Conservation (phyloP, 2,797 vertebrate genomes). For the Podarcis lilfordi region DNA sequence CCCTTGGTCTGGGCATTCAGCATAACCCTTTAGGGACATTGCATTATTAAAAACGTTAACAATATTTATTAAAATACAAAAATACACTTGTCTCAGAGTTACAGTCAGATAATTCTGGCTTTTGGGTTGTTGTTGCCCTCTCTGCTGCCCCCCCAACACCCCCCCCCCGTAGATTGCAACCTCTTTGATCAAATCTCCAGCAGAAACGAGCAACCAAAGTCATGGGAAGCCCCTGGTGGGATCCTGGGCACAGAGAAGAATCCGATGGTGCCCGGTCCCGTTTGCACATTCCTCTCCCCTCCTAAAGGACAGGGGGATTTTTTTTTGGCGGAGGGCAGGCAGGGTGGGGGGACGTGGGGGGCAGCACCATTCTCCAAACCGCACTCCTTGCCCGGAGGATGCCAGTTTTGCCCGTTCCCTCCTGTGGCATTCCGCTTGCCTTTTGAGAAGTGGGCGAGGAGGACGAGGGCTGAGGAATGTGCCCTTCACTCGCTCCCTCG, state of each 20-base stretch:
- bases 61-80: conserved; percentile 81
- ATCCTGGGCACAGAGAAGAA: conserved; percentile 52
- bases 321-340: too few relatives aligned
- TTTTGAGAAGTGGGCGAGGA: not conserved
- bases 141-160: conserved; percentile 32
- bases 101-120: conserved; percentile 67
- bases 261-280: not conserved
- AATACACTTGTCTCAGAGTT: conserved; percentile 75
- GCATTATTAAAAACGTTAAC: conserved; percentile 74
- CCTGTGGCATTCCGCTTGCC: conserved; percentile 3
- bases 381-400: not conserved
- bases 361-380: not conserved
- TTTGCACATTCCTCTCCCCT: not conserved
- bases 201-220: conserved; percentile 64
- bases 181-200: conserved; percentile 37
- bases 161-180: conserved; percentile 54
- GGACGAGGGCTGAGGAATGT: not conserved
- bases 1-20: conserved; percentile 23
- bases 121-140: conserved; percentile 41
- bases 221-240: conserved; percentile 17
- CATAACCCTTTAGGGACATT: conserved; percentile 67
- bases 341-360: not conserved
- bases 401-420: not conserved
- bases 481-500: not conserved
- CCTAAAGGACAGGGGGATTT: too few relatives aligned